Base-by-base conservation (phyloP, 1,140 invertebrate species). In the Halesus radiatus region DNA sequence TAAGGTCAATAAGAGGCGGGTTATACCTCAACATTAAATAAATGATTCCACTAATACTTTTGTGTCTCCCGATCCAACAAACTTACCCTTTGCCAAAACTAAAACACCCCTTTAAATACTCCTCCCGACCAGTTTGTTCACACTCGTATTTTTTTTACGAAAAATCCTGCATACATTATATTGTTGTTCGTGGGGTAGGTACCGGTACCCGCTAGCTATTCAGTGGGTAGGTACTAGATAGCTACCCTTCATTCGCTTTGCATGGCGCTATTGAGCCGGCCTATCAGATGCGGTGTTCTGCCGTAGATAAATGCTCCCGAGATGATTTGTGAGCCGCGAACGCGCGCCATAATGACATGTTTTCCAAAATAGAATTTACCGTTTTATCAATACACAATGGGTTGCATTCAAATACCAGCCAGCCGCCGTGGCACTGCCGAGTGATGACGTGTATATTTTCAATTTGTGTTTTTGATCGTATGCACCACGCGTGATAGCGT, bases 291-390 rank as follows among this genome's bases (percentile, higher is more conserved):
- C 75, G 50, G 64, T 78, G 76, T 78, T 58, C 74, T 81, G 79
- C 66, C 73, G 76, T 74, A 76, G 76, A 79, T 81, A 83, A 83
- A 81, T 81, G 72, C 82, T 78, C 73, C 78, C 76, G 74, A 81
- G 72, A 83, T 83, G 82, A 83, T 79, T 76, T 83, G 81, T 73
- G 76, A 76, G 56, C 82, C 79, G 82, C 82, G 76, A 83, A 83
- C 82, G 82, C 80, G 78, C 82, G 80, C 82, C 75, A 80, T 83
- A 83, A 83, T 83, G 82, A 83, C 82, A 77, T 83, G 82, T 83
- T 83, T 81, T 52, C 76, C 73, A 83, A 83, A 83, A 83, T 83
- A 81, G 82, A 83, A 83, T 83, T 81, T 83, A 81, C 82, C 82
- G 82, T 81, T 83, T 83, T 81, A 83, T 81, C 80, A 81, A 81